Percentiles rank a stretch among this genome's conserved stretches.
These are phyloP conservation scores for Drosophila eohydei DNA, from an alignment of 2,888 invertebrate species.

Conservation along the genomic window DNA sequence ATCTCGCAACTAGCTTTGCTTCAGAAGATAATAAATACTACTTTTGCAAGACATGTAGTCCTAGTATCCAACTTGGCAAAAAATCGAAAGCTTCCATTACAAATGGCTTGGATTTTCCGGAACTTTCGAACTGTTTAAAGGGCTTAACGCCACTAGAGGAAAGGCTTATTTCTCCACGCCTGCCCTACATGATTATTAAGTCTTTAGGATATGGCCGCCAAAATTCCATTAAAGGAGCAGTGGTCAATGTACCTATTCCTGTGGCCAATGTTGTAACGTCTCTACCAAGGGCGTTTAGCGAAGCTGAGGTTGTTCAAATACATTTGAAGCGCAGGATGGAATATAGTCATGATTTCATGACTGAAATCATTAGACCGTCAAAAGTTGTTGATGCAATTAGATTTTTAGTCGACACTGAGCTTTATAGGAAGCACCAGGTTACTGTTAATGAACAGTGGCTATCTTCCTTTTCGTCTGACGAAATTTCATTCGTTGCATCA, in stretches of 20 bases:
- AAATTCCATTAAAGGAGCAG: not conserved
- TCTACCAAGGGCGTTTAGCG: not conserved
- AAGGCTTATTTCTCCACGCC: constrained; percentile 1
- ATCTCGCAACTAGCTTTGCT: not conserved
- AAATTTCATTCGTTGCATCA: too few relatives aligned
- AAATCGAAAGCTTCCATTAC: not conserved
- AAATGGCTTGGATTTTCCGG: constrained; percentile 1
- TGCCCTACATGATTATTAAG: not conserved
- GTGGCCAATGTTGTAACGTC: not conserved
- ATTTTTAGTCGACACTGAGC: too few relatives aligned
- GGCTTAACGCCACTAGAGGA: not conserved
- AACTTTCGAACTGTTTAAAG: not conserved
- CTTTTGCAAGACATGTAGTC: too few relatives aligned
- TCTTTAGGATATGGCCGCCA: not conserved
- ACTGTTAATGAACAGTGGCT: too few relatives aligned
- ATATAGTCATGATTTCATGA: not conserved
- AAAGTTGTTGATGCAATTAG: too few relatives aligned
- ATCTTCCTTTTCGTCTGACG: too few relatives aligned
- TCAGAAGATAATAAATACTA: not conserved
- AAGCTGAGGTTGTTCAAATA: not conserved
- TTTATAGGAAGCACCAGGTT: too few relatives aligned
- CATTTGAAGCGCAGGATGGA: not conserved
- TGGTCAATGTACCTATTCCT: not conserved
- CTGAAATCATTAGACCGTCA: not conserved
- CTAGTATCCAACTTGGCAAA: not conserved